Percentiles rank a stretch among this genome's conserved stretches.
These are phyloP conservation scores for Calidris pygmaea DNA, from an alignment of 2,113 vertebrate genomes.

Conservation along the genomic window DNA sequence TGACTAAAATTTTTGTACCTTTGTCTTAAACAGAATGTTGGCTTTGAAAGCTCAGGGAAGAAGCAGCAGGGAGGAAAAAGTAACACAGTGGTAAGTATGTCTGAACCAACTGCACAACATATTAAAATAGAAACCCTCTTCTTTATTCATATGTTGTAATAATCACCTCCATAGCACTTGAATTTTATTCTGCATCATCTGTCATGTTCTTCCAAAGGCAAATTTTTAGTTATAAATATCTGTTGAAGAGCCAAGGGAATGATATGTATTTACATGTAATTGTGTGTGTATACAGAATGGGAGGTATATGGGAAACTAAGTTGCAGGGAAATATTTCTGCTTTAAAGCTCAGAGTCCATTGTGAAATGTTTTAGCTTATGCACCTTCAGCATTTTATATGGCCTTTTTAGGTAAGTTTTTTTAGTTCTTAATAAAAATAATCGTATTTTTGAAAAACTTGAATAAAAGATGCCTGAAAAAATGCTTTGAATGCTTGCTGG, in stretches of 20 bases:
- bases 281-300: not conserved
- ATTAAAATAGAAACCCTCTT: not conserved
- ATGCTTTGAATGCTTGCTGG: not conserved
- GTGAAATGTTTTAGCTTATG: not conserved
- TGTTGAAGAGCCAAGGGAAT: not conserved
- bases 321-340: not conserved
- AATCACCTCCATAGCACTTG: not conserved
- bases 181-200: not conserved
- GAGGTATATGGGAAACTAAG: not conserved
- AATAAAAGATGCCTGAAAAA: not conserved
- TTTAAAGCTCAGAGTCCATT: not conserved
- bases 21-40: constrained; percentile 79
- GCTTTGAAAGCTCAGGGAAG: constrained; percentile 78
- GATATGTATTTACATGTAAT: not conserved
- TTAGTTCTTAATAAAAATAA: not conserved
- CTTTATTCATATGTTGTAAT: not conserved
- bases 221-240: not conserved
- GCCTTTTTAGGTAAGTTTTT: not conserved
- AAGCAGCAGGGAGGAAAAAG: constrained; percentile 75
- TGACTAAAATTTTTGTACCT: constrained; percentile 39
- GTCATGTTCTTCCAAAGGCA: not conserved
- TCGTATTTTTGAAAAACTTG: accelerated
- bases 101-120: not conserved
- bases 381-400: not conserved
- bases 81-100: constrained; percentile 74